A percentile compares a stretch with the other conserved stretches of the same genome.
phyloP scores from a whole-genome alignment of 2,113 vertebrate genomes.

The Protobothrops flavoviridis region DNA sequence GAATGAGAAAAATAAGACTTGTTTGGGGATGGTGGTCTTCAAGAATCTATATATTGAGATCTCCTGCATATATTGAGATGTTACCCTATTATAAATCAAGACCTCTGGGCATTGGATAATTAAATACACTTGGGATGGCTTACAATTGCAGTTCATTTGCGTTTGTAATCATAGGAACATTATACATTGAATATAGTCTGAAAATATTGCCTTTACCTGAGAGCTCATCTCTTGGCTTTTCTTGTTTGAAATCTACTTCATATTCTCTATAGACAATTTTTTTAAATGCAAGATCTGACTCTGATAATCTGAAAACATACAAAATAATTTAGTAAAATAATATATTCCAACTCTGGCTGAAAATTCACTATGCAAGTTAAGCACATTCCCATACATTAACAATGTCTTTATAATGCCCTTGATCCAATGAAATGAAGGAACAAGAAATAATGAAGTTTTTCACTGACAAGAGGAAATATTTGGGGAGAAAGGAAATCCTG shows the following conservation, averaged over 20 bases:
- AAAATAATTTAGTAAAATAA: not conserved
- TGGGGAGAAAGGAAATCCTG: not conserved
- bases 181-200: not conserved
- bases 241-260: slow-evolving; percentile 81
- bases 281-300: slow-evolving; percentile 74
- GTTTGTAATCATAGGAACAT: not conserved
- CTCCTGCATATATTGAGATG: not conserved
- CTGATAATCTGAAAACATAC: slow-evolving; percentile 52
- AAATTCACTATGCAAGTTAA: not conserved
- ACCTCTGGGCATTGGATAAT: not conserved
- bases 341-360: not conserved
- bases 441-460: not conserved
- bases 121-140: not conserved
- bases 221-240: slow-evolving; percentile 74
- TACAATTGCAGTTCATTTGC: not conserved
- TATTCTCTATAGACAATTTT: slow-evolving; percentile 93
- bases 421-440: not conserved
- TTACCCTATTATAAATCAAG: not conserved
- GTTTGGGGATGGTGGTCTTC: not conserved
- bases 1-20: not conserved
- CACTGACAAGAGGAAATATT: not conserved
- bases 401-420: not conserved
- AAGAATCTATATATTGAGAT: not conserved
- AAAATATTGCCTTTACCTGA: slow-evolving; percentile 79
- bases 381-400: not conserved